phyloP scores from a whole-genome alignment of 1,140 invertebrate genomes.

The Hylyphantes graminicola region DNA sequence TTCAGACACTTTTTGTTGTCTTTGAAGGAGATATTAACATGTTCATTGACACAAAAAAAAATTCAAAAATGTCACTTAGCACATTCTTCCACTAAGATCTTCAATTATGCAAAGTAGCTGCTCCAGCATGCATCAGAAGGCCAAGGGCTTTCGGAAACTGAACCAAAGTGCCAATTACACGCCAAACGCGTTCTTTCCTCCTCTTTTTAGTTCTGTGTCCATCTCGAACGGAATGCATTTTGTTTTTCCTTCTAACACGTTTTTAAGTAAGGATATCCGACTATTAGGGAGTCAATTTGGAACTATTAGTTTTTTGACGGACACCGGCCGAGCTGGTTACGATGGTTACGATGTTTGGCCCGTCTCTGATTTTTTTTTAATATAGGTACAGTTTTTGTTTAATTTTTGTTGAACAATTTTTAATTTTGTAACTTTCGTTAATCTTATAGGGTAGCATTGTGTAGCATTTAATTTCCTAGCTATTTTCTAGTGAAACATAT shows the following conservation, averaged over 20 bases:
- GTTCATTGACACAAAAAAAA: no score
- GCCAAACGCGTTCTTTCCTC: conserved; percentile 27
- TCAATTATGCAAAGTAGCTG: conserved; percentile 57
- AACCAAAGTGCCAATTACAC: conserved; percentile 51
- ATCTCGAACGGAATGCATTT: conserved; percentile 9
- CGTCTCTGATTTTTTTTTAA: conserved; percentile 18
- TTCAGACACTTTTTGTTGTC: no score
- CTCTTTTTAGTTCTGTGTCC: conserved; percentile 26
- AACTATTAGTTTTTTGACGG: conserved; percentile 45
- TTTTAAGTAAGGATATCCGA: conserved; percentile 51
- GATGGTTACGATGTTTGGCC: conserved; percentile 27
- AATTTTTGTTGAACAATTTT: no score
- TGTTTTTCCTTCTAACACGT: conserved; percentile 14
- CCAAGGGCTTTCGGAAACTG: conserved; percentile 21
- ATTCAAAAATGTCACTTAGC: no score
- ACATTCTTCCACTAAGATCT: no score
- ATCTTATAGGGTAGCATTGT: no score
- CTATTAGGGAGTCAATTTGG: conserved; percentile 56
- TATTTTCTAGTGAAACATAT: no score
- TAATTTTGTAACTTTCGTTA: no score
- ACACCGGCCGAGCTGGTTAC: conserved; percentile 17
- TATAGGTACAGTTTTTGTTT: no score
- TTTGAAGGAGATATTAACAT: no score
- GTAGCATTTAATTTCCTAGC: no score
- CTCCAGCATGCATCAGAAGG: conserved; percentile 2